These are phyloP conservation scores for Hystrix cristata DNA, from an alignment of 2,113 vertebrate species.

Conservation along the genomic window DNA sequence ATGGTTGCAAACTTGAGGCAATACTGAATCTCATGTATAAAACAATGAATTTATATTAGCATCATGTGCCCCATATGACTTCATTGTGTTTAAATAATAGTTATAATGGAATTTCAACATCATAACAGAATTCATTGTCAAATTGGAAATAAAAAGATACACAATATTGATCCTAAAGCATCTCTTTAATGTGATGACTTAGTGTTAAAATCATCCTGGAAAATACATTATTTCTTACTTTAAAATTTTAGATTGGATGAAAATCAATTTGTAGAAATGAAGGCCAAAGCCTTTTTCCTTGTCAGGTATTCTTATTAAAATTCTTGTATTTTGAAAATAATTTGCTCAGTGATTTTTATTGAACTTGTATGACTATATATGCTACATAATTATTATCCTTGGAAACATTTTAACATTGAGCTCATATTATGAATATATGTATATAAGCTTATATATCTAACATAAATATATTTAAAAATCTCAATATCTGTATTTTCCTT, in stretches of 20 bases:
- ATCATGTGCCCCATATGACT: background rate
- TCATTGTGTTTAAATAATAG: background rate
- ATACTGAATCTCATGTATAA: background rate
- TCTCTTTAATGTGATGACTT: background rate
- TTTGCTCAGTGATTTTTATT: background rate
- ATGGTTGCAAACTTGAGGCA: background rate
- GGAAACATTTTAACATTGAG: background rate
- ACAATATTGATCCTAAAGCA: slow-evolving; percentile 13
- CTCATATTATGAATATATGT: background rate
- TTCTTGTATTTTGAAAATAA: background rate
- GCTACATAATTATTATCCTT: background rate
- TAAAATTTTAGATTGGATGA: background rate
- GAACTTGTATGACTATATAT: background rate
- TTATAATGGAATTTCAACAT: background rate
- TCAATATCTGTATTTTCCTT: background rate
- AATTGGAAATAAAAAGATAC: background rate
- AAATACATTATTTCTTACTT: background rate
- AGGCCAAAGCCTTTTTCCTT: background rate
- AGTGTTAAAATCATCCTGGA: background rate
- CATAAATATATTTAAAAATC: background rate
- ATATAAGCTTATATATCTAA: background rate
- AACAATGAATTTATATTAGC: background rate
- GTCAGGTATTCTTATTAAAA: background rate
- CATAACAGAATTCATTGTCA: background rate
- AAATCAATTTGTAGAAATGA: background rate